Base-by-base conservation (phyloP, 1,140 invertebrate species). In the Tenebrio molitor region DNA sequence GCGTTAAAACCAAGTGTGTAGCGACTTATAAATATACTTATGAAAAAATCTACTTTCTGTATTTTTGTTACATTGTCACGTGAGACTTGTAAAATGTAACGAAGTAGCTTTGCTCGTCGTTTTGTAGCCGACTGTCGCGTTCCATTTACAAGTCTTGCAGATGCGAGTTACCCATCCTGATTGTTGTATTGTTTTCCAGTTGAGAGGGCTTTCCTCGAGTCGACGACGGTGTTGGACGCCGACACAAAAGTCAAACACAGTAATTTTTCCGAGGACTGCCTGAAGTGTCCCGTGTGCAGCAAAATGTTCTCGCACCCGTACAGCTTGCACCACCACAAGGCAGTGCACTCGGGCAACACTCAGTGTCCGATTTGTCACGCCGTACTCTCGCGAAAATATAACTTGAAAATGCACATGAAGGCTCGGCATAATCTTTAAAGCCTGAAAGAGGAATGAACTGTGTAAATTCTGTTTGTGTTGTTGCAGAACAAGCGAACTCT, bases 391-490 rank as follows among this genome's bases (percentile, higher is more conserved):
- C 76, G 80, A 39, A 80, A 78, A 41, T 80, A 80, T 46, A 78
- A 80, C 66, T 74, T 81, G 67, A 80, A 80, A 62, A 76, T 79
- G 42, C 81, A 82, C 34, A 73, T 81, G 25, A 67, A 73, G 21
- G 77, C 75, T 5, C 75, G 77, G 14, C 80, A 81, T 41, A 68
- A 66, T 42, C 8, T 39, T 12, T 39, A 39, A n/a, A 39, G 10
- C 29, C 10, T 5, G 29, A 39, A 46, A 71, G 17, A n/a, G 10
- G 29, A 3, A 16, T 1, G 8, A 33, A 21, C 1, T 19, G 19
- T 17, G 0, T 66, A 66, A 44, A 41, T 41, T 19, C 7, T 66
- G 34, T 23, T 58, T 42, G 39, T 66, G 17, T 66, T 66, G 14
- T 65, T 53, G 1, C 50, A 58, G 50, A 4, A 12, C 21, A n/a